Percentiles rank a stretch among this genome's conserved stretches.
Evolutionary conservation across 1,140 invertebrate species (phyloP).

Genomic region (Cydia fagiglandana): DNA sequence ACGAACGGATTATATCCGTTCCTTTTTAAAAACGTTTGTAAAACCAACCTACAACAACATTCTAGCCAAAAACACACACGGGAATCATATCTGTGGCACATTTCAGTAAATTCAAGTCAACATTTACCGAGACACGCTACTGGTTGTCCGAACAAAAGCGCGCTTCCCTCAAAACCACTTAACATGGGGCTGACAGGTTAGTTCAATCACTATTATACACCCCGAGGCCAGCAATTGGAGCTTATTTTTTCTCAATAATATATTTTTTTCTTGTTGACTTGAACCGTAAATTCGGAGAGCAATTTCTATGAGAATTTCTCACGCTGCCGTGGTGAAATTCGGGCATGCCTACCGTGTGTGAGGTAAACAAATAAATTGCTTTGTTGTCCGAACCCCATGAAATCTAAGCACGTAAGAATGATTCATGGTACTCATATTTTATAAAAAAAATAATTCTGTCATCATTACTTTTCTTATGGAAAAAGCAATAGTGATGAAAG

Average conservation of each 20-base stretch:
- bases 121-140: conserved; percentile 75
- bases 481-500: neutral
- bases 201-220: conserved; percentile 75
- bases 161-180: conserved; percentile 75
- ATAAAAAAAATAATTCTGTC: neutral
- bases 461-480: neutral
- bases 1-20: conserved; percentile 49
- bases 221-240: conserved; percentile 67
- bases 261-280: conserved; percentile 55
- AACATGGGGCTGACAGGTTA: conserved; percentile 78
- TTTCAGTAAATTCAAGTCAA: conserved; percentile 66
- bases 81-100: conserved; percentile 54
- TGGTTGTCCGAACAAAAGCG: conserved; percentile 70
- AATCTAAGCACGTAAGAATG: neutral
- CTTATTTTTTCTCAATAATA: conserved; percentile 71
- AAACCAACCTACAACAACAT: conserved; percentile 57
- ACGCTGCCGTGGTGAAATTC: conserved; percentile 46
- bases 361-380: conserved; percentile 1
- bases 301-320: conserved; percentile 61
- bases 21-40: neutral
- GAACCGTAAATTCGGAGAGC: conserved; percentile 52
- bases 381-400: conserved; percentile 1
- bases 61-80: conserved; percentile 52
- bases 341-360: neutral
- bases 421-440: conserved; percentile 1